Evolutionary conservation across 2,113 vertebrate genomes (phyloP).

Genomic region (Eulacestoma nigropectus): DNA sequence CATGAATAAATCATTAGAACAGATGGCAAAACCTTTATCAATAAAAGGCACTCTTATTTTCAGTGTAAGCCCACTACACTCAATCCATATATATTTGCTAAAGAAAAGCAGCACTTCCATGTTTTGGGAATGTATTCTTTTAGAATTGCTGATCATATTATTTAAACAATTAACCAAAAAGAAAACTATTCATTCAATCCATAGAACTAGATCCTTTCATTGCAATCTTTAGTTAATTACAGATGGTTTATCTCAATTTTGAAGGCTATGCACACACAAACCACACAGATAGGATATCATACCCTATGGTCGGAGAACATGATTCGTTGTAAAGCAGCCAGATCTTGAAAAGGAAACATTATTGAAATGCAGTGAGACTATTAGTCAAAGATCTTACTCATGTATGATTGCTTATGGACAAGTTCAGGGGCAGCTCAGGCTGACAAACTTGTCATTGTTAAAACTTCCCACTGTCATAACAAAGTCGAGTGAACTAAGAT

Average conservation of each 20-base stretch:
- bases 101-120: constrained; percentile 27
- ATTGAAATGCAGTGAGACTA: background rate
- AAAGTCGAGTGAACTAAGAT: background rate
- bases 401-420: background rate
- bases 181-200: background rate
- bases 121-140: background rate
- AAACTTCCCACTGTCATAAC: background rate
- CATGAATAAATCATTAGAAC: constrained; percentile 74
- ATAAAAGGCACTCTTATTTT: constrained; percentile 66
- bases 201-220: background rate
- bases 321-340: background rate
- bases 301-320: background rate
- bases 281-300: background rate
- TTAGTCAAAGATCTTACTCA: background rate
- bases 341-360: background rate
- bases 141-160: constrained; percentile 4
- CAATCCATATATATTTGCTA: constrained; percentile 31
- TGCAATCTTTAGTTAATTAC: background rate
- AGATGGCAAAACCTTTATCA: constrained; percentile 71
- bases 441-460: background rate
- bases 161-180: constrained; percentile 2
- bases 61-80: constrained; percentile 46
- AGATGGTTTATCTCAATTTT: background rate
- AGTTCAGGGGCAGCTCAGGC: background rate
- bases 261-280: background rate